Evolutionary conservation across 92 coral and sea anemone species (phyloP), one percentile per base, ranked within the genome.

Genomic region (Porites evermanni): DNA sequence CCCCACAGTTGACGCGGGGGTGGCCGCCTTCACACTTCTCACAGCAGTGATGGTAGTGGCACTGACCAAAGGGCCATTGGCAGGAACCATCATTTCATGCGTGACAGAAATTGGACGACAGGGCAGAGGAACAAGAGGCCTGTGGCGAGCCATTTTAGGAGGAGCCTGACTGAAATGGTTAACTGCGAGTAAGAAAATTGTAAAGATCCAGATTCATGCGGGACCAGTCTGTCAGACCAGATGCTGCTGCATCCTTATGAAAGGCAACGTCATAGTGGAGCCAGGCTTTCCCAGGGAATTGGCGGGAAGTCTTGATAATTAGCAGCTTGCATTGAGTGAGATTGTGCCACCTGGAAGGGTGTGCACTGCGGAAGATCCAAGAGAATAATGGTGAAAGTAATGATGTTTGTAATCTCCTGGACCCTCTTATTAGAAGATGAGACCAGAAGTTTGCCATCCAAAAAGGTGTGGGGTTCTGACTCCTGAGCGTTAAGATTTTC

Each of bases 131-230:
- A 12, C 6, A 7, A 1, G 70, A 16, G 8, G 70, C 26, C 6
- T 23, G 66, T 21, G 80, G 24, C 17, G 47, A 7, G 53, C 20
- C 14, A 18, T 26, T 16, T 7, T 18, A 18, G 10, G 50, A 17
- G 14, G 0, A 23, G 59, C 64, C 56, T 23, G 79, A 2, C 18
- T 54, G 65, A 50, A 4, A 1, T 8, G 1, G 16, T 54, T 44
- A 13, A 44, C 7, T 5, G 3, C 68, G 17, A 26, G 82, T 78
- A 67, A 67, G 60, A 32, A 85, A 85, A 18, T 85, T 85, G 20
- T 85, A 85, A 32, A 84, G 60, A 47, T 85, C 70, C 2, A 67
- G 69, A 59, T 77, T 77, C 84, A 53, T 75, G 12, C 79, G 50
- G 21, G 86, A 82, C 86, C 79, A 82, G 16, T 58, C 78, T 1